Conservation (phyloP, 2,797 vertebrate genomes). For the Nothura maculosa region DNA sequence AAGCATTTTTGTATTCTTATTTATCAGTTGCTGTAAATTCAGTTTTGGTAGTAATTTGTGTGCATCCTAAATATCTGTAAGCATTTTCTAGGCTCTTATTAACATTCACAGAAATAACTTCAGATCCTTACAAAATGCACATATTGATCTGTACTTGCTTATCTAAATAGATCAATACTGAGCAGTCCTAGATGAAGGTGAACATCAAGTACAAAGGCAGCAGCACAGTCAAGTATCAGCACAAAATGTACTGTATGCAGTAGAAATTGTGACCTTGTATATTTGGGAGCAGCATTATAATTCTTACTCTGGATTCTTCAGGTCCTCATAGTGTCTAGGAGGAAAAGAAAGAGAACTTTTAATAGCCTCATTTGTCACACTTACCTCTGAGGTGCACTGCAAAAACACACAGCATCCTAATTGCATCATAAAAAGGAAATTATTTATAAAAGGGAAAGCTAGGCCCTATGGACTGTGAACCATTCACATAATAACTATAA, state of each 20-base stretch:
- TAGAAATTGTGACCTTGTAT: neutral
- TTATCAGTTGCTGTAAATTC: neutral
- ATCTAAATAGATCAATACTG: neutral
- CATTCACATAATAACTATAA: conserved; percentile 38
- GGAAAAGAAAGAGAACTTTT: conserved; percentile 7
- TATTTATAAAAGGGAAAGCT: conserved; percentile 53
- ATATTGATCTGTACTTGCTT: neutral
- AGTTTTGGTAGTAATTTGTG: neutral
- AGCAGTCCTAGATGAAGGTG: neutral
- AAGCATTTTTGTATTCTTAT: neutral
- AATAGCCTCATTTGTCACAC: neutral
- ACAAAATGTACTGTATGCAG: neutral
- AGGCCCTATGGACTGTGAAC: conserved; percentile 22
- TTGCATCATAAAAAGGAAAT: conserved; percentile 26
- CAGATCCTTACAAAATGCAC: neutral
- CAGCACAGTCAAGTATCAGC: neutral
- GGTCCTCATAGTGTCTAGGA: neutral
- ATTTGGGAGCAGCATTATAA: neutral
- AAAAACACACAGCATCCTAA: conserved; percentile 25
- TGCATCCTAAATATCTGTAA: neutral
- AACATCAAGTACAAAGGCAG: neutral
- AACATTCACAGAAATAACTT: neutral
- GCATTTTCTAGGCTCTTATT: neutral
- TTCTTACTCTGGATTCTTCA: neutral
- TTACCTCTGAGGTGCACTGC: neutral